Conservation (phyloP, 2,797 vertebrate species). For the Fundulus diaphanus region DNA sequence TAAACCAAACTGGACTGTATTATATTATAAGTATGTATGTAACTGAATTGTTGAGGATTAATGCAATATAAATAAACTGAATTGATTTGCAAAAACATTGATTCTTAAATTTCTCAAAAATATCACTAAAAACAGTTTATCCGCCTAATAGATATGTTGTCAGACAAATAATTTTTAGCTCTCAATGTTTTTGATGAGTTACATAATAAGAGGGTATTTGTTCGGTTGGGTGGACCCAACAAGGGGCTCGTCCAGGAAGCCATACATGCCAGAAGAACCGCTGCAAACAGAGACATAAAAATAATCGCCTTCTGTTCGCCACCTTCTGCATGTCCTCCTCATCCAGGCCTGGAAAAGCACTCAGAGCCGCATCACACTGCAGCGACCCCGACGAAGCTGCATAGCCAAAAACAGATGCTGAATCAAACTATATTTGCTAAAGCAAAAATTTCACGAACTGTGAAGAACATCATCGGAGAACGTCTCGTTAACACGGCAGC, state of each 20-base stretch:
- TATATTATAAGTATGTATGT: background rate
- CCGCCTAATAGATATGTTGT: background rate
- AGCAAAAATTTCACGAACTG: background rate
- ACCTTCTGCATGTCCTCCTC: background rate
- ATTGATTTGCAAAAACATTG: background rate
- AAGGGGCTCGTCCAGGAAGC: background rate
- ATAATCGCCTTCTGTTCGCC: background rate
- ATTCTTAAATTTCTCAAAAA: background rate
- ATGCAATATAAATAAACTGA: background rate
- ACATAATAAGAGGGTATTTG: background rate
- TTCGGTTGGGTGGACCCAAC: background rate
- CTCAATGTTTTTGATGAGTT: too few species aligned
- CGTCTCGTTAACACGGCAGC: constrained; percentile 19
- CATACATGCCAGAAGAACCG: background rate
- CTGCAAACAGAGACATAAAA: background rate
- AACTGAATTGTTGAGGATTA: background rate
- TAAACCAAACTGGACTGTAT: background rate
- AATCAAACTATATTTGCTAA: constrained; percentile 47
- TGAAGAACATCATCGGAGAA: background rate
- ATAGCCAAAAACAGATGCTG: constrained; percentile 27
- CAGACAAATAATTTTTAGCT: too few species aligned
- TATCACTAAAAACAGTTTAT: background rate
- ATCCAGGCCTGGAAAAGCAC: background rate
- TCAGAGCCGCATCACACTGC: background rate
- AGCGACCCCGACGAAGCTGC: background rate